Percentiles rank a stretch among this genome's conserved stretches.
Evolutionary conservation across 2,113 vertebrate species (phyloP).

Genomic region (Coturnix japonica): DNA sequence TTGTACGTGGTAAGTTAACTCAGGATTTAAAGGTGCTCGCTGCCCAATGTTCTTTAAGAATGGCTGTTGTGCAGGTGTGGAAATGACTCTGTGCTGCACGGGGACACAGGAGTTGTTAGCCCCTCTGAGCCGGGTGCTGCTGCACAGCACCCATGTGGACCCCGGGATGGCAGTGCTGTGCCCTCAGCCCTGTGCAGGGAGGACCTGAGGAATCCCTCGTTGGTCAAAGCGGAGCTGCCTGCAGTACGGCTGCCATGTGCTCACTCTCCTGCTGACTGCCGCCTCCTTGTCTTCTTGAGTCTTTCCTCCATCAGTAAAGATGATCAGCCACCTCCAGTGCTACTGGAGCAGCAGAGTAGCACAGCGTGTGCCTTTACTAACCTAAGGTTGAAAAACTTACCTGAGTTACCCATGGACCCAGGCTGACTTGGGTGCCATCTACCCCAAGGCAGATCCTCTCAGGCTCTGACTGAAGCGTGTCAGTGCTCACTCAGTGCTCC

Average conservation of each 20-base stretch:
- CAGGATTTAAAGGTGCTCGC: conserved; percentile 36
- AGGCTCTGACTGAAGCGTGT: fast-evolving
- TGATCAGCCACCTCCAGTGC: background rate
- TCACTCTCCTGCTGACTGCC: background rate
- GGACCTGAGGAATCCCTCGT: background rate
- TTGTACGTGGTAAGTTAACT: conserved; percentile 65
- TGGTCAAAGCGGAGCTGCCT: background rate
- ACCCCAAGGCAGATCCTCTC: fast-evolving
- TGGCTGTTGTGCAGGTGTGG: background rate
- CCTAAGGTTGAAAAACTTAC: background rate
- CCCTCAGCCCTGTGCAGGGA: background rate
- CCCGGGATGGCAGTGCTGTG: no score
- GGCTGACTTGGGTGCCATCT: no score
- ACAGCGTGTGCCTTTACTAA: background rate
- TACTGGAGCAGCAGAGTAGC: background rate
- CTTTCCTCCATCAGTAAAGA: background rate
- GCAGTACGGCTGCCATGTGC: background rate
- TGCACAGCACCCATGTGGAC: background rate
- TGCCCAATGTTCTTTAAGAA: conserved; percentile 32
- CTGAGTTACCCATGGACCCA: fast-evolving
- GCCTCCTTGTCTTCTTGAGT: background rate
- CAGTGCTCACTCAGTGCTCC: background rate
- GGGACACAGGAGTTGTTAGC: background rate
- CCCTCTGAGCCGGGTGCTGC: background rate
- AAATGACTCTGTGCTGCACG: background rate